A percentile compares a stretch with the other conserved stretches of the same genome.
These are phyloP conservation scores for Catharus bicknelli DNA, from an alignment of 2,113 vertebrate species.

Conservation along the genomic window DNA sequence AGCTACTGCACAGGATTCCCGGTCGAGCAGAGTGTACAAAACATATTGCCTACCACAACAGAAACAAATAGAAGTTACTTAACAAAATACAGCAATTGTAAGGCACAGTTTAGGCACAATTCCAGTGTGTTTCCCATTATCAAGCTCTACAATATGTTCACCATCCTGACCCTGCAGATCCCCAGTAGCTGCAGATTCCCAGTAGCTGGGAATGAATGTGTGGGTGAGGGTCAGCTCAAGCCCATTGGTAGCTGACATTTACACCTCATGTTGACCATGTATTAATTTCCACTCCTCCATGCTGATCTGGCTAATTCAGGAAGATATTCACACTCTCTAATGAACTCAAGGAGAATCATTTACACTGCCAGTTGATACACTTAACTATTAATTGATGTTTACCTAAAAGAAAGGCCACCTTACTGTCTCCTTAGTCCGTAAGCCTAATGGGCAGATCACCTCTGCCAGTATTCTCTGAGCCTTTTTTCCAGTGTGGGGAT, in stretches of 20 bases:
- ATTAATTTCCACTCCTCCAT: not conserved
- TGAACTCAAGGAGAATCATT: not conserved
- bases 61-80: not conserved
- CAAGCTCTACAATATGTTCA: not conserved
- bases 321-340: not conserved
- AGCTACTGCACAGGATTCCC: not conserved
- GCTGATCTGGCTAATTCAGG: not conserved
- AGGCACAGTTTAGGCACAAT: not conserved
- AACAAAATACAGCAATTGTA: not conserved
- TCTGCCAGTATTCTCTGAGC: not conserved
- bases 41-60: not conserved
- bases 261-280: fast-evolving
- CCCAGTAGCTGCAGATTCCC: not conserved
- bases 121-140: not conserved
- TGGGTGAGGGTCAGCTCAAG: not conserved
- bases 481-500: not conserved
- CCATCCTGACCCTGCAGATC: fast-evolving
- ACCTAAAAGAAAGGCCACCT: not conserved
- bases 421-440: not conserved
- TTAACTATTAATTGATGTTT: not conserved
- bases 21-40: not conserved
- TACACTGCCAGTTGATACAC: not conserved
- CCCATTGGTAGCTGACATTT: not conserved
- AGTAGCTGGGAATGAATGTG: not conserved
- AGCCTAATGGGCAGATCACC: not conserved